Percentiles rank a stretch among this genome's conserved stretches.
Evolutionary conservation across 2,888 invertebrate genomes (phyloP).

Genomic region (Heliconius hortense): DNA sequence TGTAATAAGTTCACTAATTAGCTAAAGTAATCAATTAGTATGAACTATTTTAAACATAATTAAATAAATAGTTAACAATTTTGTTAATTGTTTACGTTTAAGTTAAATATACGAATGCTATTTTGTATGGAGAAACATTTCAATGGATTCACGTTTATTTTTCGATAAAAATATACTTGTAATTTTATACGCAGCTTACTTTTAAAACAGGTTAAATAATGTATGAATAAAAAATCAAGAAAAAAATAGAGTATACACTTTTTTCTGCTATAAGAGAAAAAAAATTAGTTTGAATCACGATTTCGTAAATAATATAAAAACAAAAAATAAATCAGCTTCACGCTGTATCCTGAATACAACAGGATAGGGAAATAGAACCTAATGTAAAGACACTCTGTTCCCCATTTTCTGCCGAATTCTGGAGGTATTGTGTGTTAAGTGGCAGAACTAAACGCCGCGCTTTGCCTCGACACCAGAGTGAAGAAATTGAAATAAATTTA

Average conservation of each 20-base stretch:
- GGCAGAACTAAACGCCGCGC: too few species aligned
- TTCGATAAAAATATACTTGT: neutral
- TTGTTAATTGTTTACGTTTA: constrained; percentile 12
- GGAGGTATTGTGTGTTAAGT: too few species aligned
- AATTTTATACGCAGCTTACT: neutral
- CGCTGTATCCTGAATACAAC: too few species aligned
- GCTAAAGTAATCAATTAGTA: neutral
- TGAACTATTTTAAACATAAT: constrained; percentile 15
- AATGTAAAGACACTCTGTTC: too few species aligned
- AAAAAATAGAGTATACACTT: neutral
- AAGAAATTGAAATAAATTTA: too few species aligned
- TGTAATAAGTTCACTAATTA: constrained; percentile 3
- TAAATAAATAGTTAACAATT: constrained; percentile 13
- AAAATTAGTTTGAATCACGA: neutral
- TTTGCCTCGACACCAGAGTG: too few species aligned
- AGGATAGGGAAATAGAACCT: too few species aligned
- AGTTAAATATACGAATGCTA: neutral
- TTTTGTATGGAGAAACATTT: neutral
- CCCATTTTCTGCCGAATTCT: too few species aligned
- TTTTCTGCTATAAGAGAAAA: neutral
- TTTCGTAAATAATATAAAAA: neutral
- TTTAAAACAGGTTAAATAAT: neutral
- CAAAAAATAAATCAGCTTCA: too few species aligned
- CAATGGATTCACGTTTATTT: neutral
- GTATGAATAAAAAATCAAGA: neutral